A percentile compares a stretch with the other conserved stretches of the same genome.
Conservation (phyloP, 2,797 vertebrate genomes). For the Alectoris magna region DNA sequence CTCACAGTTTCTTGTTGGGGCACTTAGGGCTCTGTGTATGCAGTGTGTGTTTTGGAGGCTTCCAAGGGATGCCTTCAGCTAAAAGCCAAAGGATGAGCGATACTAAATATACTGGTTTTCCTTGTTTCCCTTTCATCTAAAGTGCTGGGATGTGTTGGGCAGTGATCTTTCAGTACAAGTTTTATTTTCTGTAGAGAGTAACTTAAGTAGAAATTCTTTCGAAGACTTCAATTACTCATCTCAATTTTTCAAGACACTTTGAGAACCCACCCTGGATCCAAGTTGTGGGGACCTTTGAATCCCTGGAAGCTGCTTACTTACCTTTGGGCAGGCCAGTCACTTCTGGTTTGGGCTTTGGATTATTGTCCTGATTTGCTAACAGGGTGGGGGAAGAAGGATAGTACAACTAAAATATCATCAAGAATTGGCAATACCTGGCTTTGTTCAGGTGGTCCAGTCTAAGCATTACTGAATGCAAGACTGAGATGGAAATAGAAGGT, state of each 20-base stretch:
- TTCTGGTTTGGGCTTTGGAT: background rate
- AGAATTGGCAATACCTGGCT: background rate
- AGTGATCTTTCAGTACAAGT: background rate
- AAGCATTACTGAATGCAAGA: background rate
- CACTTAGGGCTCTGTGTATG: accelerated
- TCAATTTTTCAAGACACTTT: background rate
- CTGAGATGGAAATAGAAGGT: background rate
- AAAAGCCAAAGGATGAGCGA: background rate
- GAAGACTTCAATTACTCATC: background rate
- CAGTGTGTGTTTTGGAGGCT: background rate
- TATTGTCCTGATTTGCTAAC: background rate
- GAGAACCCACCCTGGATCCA: background rate
- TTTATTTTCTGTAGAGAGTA: background rate
- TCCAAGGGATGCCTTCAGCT: background rate
- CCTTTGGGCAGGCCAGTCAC: background rate
- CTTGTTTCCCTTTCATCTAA: background rate
- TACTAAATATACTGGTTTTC: background rate
- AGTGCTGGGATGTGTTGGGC: background rate
- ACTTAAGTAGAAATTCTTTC: background rate
- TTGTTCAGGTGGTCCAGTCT: background rate
- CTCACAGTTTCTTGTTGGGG: background rate
- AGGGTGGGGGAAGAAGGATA: background rate
- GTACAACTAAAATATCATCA: background rate
- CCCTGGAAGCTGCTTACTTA: background rate
- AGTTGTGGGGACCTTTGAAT: background rate